These are phyloP conservation scores for Nerophis lumbriciformis DNA, from an alignment of 2,113 vertebrate species.

Conservation along the genomic window DNA sequence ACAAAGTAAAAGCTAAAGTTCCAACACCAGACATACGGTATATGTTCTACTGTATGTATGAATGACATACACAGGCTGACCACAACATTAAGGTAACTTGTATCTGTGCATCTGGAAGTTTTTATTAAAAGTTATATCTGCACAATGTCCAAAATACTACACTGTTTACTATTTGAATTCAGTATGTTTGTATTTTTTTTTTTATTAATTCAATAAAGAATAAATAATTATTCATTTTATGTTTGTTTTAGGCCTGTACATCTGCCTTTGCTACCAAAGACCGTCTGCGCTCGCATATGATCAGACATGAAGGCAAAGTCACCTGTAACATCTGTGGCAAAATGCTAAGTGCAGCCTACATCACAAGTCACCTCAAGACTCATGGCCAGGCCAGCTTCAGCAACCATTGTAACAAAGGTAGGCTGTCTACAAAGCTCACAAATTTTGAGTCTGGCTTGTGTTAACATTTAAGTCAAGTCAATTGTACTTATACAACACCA, in stretches of 20 bases:
- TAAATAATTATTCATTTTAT: not conserved
- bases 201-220: not conserved
- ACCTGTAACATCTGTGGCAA: slow-evolving; percentile 98
- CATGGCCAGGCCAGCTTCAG: slow-evolving; percentile 95
- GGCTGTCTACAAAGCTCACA: slow-evolving; percentile 20
- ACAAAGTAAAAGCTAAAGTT: no score
- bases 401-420: slow-evolving; percentile 92
- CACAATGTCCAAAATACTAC: not conserved
- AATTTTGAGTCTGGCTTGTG: not conserved
- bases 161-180: not conserved
- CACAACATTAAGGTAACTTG: not conserved
- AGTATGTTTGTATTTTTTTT: not conserved
- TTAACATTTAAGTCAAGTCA: not conserved
- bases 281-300: slow-evolving; percentile 96
- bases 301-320: slow-evolving; percentile 96
- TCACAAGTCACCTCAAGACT: slow-evolving; percentile 98
- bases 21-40: no score
- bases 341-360: slow-evolving; percentile 96
- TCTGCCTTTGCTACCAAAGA: slow-evolving; percentile 99
- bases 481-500: not conserved
- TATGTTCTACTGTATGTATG: no score
- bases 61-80: no score
- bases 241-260: slow-evolving; percentile 83
- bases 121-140: no score
- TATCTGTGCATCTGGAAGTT: no score